phyloP scores from a whole-genome alignment of 2,888 invertebrate species.

The Calameuta pallipes region DNA sequence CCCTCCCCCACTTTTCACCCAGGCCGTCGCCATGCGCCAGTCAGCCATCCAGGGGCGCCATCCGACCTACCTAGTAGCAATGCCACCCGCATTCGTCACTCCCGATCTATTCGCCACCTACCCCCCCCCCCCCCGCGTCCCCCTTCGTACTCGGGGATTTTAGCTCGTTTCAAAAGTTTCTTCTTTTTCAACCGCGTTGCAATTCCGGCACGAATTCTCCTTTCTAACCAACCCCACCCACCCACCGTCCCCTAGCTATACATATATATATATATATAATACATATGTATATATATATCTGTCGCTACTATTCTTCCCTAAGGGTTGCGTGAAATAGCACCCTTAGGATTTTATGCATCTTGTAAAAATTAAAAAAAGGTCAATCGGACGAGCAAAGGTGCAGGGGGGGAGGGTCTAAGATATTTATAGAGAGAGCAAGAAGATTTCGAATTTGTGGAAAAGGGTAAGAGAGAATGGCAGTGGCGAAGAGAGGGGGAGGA shows the following conservation, averaged over 20 bases:
- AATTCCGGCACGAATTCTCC: background rate
- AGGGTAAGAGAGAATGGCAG: conserved; percentile 1
- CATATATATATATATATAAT: no score
- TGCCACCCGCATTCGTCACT: background rate
- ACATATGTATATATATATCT: background rate
- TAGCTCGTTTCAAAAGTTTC: conserved; percentile 37
- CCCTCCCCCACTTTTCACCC: conserved; percentile 43
- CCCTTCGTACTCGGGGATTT: background rate
- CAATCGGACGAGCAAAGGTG: no score
- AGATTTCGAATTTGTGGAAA: background rate
- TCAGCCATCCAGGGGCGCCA: conserved; percentile 7
- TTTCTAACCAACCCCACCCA: background rate
- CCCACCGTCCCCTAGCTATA: no score
- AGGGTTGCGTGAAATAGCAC: background rate
- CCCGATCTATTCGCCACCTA: background rate
- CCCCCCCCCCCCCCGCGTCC: no score
- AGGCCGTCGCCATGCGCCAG: conserved; percentile 12
- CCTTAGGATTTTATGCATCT: background rate
- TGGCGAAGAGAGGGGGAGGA: background rate
- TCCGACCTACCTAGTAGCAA: background rate
- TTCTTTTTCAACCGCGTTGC: conserved; percentile 20
- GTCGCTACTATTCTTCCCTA: background rate
- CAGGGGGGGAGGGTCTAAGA: background rate
- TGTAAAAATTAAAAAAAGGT: background rate
- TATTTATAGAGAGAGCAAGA: background rate